Conservation (phyloP, 2,888 invertebrate species). For the Limnephilus marmoratus region DNA sequence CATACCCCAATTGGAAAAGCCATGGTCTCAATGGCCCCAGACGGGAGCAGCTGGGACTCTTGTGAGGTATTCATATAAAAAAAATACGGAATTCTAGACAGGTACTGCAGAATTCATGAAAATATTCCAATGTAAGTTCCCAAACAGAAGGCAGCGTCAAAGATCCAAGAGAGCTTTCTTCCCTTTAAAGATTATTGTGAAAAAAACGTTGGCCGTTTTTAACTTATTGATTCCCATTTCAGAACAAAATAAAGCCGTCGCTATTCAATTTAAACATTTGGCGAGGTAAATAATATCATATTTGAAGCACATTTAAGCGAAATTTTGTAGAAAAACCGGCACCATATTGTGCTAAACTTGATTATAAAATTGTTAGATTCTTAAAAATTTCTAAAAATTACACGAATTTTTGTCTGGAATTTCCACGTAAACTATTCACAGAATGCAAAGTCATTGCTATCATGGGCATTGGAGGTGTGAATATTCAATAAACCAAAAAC, state of each 20-base stretch:
- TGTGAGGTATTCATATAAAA: too few species aligned
- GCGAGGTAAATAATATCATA: background rate
- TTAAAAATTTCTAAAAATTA: background rate
- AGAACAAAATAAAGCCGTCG: background rate
- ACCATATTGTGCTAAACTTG: background rate
- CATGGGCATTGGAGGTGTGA: too few species aligned
- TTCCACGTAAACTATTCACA: too few species aligned
- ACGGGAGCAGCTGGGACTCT: too few species aligned
- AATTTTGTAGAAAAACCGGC: too few species aligned
- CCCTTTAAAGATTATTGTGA: background rate
- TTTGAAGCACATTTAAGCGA: background rate
- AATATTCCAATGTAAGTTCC: background rate
- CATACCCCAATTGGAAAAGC: too few species aligned
- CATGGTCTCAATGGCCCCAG: too few species aligned
- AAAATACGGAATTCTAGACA: too few species aligned
- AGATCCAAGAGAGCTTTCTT: background rate
- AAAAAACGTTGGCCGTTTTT: background rate
- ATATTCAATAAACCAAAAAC: too few species aligned
- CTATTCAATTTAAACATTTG: background rate
- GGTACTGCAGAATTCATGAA: background rate
- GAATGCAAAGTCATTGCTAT: too few species aligned
- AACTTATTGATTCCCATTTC: background rate
- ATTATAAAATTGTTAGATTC: background rate
- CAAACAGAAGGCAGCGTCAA: background rate
- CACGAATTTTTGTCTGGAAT: too few species aligned